Evolutionary conservation across 2,113 vertebrate species (phyloP).

Genomic region (Physeter macrocephalus): DNA sequence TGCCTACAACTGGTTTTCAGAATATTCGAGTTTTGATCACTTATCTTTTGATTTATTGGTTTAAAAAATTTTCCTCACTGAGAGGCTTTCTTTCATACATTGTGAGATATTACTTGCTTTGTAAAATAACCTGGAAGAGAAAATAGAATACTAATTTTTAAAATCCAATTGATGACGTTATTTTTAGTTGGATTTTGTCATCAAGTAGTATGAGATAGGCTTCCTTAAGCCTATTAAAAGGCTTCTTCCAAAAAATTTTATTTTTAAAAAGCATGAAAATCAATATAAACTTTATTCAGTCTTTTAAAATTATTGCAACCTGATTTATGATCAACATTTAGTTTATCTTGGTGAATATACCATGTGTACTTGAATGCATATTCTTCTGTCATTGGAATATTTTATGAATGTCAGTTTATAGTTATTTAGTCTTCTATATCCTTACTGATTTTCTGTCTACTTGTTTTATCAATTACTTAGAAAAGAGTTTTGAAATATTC

Average conservation of each 20-base stretch:
- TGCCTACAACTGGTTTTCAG: neutral
- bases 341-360: neutral
- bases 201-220: neutral
- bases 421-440: neutral
- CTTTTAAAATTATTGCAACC: slow-evolving; percentile 6
- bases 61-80: slow-evolving; percentile 26
- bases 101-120: neutral
- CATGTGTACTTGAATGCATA: neutral
- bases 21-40: slow-evolving; percentile 4
- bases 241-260: neutral
- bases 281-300: neutral
- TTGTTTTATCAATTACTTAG: neutral
- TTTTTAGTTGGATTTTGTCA: neutral
- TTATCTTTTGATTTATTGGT: slow-evolving; percentile 58
- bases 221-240: neutral
- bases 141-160: neutral
- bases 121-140: slow-evolving; percentile 4
- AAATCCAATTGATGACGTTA: neutral
- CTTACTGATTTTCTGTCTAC: neutral
- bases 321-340: neutral
- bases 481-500: neutral
- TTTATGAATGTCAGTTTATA: neutral
- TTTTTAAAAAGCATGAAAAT: neutral
- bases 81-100: slow-evolving; percentile 17
- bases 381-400: neutral